Evolutionary conservation across 2,888 invertebrate species (phyloP), one percentile per base, ranked within the genome.

Genomic region (Hypomecis atomaria): DNA sequence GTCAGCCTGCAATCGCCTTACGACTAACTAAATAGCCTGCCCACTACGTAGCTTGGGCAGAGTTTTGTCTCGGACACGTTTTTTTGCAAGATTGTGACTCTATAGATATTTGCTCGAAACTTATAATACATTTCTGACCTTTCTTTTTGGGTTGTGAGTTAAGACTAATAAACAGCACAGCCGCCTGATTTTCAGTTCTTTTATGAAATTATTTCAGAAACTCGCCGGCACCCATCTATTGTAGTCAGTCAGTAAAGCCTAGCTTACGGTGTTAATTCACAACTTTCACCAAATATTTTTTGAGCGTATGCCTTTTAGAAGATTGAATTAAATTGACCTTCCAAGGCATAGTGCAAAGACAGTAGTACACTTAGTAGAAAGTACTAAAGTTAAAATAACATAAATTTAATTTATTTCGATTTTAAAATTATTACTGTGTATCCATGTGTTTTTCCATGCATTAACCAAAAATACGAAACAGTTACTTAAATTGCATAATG

Each of bases 281-380:
- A 57, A 45, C 48, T 4, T 33, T 48, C 47, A 7, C 40, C 57
- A 57, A 57, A 57, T 47, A 57, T 57, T 59, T 57, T 59, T 59
- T 55, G 59, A 59, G 50, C 52, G 44, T 45, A 57, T 56, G 42
- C 64, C 40, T 40, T 75, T 77, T 77, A 76, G 71, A 69, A 74
- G 74, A 79, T 77, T 79, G 79, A 78, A 76, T 78, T 71, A 73
- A 77, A 75, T 73, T 73, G 71, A 74, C 72, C 70, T 55, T 44
- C 36, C n/a, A 44, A 33, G 36, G 5, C 7, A 11, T 9, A 36
- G 10, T 10, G 42, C 10, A 45, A 10, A 45, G 45, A 10, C 55
- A 44, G 45, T 45, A 55, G 7, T 13, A 10, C 23, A 3, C 23
- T 3, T 23, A 23, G 23, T 3, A 3, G 45, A 23, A 23, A 45